Evolutionary conservation across 2,888 invertebrate species (phyloP).

Genomic region (Congeria kusceri): DNA sequence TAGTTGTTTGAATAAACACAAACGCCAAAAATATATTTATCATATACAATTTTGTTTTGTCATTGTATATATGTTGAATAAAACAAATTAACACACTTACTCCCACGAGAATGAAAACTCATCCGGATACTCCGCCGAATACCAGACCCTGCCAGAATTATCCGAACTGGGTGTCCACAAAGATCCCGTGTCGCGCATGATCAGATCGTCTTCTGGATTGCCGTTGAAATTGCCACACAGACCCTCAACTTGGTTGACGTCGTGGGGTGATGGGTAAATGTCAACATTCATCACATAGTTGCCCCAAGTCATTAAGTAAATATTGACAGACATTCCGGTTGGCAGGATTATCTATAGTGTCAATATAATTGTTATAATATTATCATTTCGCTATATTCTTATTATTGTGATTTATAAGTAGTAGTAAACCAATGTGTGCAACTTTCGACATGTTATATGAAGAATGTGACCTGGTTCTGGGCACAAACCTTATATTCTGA

Average conservation of each 20-base stretch:
- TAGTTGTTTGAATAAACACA: too few relatives aligned
- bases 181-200: constrained; percentile 1
- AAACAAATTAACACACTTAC: constrained; percentile 13
- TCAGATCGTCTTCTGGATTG: constrained; percentile 8
- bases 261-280: constrained; percentile 12
- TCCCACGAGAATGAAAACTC: constrained; percentile 30
- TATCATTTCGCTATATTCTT: too few relatives aligned
- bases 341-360: constrained; percentile 22
- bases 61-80: background rate
- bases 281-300: constrained; percentile 26
- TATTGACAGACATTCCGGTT: constrained; percentile 18
- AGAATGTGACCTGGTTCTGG: too few relatives aligned
- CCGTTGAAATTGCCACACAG: constrained; percentile 32
- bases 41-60: background rate
- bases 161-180: background rate
- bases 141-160: background rate
- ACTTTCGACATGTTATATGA: too few relatives aligned
- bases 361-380: background rate
- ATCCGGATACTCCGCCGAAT: constrained; percentile 8
- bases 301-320: constrained; percentile 18
- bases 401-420: too few relatives aligned
- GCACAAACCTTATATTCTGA: constrained; percentile 21
- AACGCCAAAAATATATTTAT: too few relatives aligned
- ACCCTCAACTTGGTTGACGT: constrained; percentile 19
- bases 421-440: too few relatives aligned